Evolutionary conservation across 2,797 vertebrate genomes (phyloP).

Genomic region (Bryconaethiops microstoma): DNA sequence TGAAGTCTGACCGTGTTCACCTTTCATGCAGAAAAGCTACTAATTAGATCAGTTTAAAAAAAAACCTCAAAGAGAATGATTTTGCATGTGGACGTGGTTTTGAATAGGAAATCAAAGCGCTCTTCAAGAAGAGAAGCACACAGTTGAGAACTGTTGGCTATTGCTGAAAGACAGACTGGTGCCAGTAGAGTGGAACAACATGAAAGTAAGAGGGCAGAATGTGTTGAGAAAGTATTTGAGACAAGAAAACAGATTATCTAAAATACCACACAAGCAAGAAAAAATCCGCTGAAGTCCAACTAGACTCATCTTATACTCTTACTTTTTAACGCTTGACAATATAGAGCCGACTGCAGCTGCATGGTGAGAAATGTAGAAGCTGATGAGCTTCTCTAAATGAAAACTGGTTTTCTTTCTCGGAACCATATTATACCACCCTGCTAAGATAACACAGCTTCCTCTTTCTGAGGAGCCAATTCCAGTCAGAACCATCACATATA

Average conservation of each 20-base stretch:
- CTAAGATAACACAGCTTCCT: slow-evolving; percentile 50
- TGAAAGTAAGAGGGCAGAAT: background rate
- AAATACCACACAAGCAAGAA: too few species aligned
- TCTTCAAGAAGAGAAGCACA: background rate
- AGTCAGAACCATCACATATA: slow-evolving; percentile 42
- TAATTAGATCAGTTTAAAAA: slow-evolving; percentile 3
- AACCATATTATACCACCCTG: slow-evolving; percentile 17
- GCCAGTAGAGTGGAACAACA: background rate
- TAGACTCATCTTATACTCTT: background rate
- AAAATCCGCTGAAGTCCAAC: too few species aligned
- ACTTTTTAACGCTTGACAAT: background rate
- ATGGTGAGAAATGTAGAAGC: background rate
- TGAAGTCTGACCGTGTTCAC: slow-evolving; percentile 15
- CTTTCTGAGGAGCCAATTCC: slow-evolving; percentile 38
- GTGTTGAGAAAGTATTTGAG: too few species aligned
- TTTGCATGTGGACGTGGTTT: background rate
- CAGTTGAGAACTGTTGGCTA: background rate
- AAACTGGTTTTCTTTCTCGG: slow-evolving; percentile 18
- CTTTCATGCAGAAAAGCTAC: background rate
- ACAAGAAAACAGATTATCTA: too few species aligned
- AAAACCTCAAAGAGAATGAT: background rate
- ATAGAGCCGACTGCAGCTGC: background rate
- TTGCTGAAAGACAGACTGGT: background rate
- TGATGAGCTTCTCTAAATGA: slow-evolving; percentile 17
- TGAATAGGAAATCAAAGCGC: background rate